Percentiles rank a stretch among this genome's conserved stretches.
phyloP scores from a whole-genome alignment of 2,888 invertebrate species.

The Disparrhopalites patrizii region DNA sequence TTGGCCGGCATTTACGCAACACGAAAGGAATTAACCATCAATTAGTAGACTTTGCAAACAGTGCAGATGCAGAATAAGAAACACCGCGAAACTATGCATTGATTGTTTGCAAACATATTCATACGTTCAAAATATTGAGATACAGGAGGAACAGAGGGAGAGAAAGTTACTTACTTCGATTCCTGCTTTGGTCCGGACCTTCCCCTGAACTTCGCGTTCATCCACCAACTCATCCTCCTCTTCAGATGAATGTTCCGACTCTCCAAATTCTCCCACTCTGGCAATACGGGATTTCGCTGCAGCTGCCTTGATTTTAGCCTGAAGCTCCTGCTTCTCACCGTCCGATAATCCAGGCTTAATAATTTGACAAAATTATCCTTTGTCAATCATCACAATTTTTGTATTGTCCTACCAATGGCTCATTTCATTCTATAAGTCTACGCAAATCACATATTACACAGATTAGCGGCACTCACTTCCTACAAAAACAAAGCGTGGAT shows the following conservation, averaged over 20 bases:
- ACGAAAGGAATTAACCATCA: too few relatives aligned
- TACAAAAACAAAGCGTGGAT: not conserved
- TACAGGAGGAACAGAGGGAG: not conserved
- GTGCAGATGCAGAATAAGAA: too few relatives aligned
- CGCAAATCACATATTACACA: too few relatives aligned
- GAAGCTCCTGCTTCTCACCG: slow-evolving; percentile 48
- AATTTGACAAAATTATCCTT: slow-evolving; percentile 19
- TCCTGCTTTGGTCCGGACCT: slow-evolving; percentile 71
- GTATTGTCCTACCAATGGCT: too few relatives aligned
- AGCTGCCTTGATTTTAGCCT: slow-evolving; percentile 46
- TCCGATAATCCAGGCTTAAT: slow-evolving; percentile 49
- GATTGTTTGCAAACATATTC: too few relatives aligned
- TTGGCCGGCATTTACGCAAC: too few relatives aligned
- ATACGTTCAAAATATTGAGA: not conserved
- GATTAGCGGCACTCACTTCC: too few relatives aligned
- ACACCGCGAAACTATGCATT: too few relatives aligned
- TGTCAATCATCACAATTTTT: slow-evolving; percentile 20
- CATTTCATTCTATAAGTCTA: too few relatives aligned
- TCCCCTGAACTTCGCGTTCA: slow-evolving; percentile 65
- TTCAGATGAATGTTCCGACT: slow-evolving; percentile 60
- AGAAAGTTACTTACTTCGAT: slow-evolving; percentile 58
- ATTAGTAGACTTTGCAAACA: not conserved
- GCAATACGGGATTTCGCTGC: slow-evolving; percentile 34
- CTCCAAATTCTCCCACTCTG: slow-evolving; percentile 53
- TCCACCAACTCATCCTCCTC: slow-evolving; percentile 68